phyloP scores from a whole-genome alignment of 2,888 invertebrate species.

The Drosophila fungiperda region DNA sequence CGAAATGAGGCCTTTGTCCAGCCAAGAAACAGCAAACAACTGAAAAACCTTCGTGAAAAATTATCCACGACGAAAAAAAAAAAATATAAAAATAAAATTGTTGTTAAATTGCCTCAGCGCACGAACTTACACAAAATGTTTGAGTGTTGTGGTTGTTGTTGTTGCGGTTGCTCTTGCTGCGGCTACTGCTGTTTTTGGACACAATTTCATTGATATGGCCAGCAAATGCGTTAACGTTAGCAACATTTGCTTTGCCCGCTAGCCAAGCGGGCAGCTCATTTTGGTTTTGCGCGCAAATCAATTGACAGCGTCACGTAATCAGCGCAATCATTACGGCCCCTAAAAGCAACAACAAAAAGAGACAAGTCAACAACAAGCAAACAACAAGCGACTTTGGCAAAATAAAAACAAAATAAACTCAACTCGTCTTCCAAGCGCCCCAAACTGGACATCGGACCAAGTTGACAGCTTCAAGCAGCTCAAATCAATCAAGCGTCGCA shows the following conservation, averaged over 20 bases:
- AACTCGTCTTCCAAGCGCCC: constrained; percentile 41
- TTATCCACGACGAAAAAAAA: constrained; percentile 63
- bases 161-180: constrained; percentile 19
- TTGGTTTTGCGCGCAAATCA: constrained; percentile 66
- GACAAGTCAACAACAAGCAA: constrained; percentile 32
- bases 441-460: constrained; percentile 17
- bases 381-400: constrained; percentile 23
- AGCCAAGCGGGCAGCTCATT: constrained; percentile 36
- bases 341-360: constrained; percentile 27
- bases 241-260: constrained; percentile 52
- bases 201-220: constrained; percentile 68
- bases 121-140: constrained; percentile 61
- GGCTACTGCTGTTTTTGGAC: constrained; percentile 53
- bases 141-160: constrained; percentile 19
- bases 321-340: constrained; percentile 70
- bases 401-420: constrained; percentile 3
- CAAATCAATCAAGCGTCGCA: constrained; percentile 71
- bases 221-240: constrained; percentile 54
- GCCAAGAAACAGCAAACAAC: constrained; percentile 56
- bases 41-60: constrained; percentile 78
- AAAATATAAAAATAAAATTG: constrained; percentile 28
- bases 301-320: constrained; percentile 78
- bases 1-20: constrained; percentile 72
- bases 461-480: constrained; percentile 43
- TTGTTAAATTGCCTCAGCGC: constrained; percentile 42